Percentiles rank a stretch among this genome's conserved stretches.
Evolutionary conservation across 1,140 invertebrate species (phyloP).

Genomic region (Drosophila parvula): DNA sequence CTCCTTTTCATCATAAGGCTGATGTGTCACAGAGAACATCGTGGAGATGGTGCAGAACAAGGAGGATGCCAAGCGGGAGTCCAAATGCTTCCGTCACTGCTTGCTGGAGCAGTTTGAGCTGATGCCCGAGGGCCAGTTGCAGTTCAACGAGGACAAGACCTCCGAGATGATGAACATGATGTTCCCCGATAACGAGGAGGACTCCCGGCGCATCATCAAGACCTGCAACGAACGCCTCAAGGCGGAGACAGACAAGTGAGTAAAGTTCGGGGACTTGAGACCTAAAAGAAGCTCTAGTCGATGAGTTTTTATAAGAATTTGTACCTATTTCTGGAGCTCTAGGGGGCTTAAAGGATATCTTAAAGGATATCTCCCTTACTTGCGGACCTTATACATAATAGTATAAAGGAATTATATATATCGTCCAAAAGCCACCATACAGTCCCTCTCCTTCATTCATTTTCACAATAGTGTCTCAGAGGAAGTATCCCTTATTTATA

Average conservation of each 20-base stretch:
- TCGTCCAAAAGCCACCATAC: too few relatives aligned
- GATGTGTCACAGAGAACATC: constrained; percentile 31
- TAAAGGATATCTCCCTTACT: not conserved
- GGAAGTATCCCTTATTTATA: too few relatives aligned
- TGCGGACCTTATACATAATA: too few relatives aligned
- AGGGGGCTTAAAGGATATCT: not conserved
- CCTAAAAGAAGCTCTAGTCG: too few relatives aligned
- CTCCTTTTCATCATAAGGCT: too few relatives aligned
- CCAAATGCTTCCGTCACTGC: constrained; percentile 73
- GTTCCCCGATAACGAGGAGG: constrained; percentile 55
- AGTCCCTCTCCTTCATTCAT: too few relatives aligned
- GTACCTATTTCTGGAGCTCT: not conserved
- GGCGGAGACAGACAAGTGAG: constrained; percentile 62
- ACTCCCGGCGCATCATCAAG: constrained; percentile 34
- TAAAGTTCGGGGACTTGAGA: not conserved
- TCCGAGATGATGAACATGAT: constrained; percentile 64
- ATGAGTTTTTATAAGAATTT: not conserved
- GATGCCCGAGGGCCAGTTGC: constrained; percentile 34
- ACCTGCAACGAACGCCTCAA: constrained; percentile 46
- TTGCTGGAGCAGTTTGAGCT: constrained; percentile 70
- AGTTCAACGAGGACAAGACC: constrained; percentile 54
- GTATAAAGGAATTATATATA: too few relatives aligned
- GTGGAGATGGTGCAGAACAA: constrained; percentile 64
- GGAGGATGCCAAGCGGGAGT: constrained; percentile 52
- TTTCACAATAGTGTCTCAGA: too few relatives aligned